Conservation (phyloP, 2,113 vertebrate species). For the Rhabdomys dilectus region DNA sequence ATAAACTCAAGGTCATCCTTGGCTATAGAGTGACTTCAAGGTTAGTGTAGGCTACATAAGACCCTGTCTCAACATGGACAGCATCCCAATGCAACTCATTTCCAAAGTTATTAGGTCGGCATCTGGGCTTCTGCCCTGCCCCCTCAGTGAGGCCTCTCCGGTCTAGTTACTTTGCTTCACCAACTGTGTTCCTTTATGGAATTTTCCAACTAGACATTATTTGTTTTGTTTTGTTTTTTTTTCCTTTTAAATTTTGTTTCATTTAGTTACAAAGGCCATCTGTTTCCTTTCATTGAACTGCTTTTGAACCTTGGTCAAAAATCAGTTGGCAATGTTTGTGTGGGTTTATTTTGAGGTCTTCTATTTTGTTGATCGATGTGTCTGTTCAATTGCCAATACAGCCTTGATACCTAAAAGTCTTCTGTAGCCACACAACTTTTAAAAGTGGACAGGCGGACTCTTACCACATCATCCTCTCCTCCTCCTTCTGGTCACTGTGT, state of each 20-base stretch:
- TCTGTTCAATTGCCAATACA: neutral
- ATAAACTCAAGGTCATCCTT: neutral
- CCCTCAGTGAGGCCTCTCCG: neutral
- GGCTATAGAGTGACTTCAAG: neutral
- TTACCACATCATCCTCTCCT: neutral
- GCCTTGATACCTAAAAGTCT: neutral
- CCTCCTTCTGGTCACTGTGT: neutral
- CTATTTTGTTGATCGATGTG: neutral
- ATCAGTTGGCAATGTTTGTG: neutral
- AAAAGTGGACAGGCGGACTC: neutral
- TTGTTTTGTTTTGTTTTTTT: neutral
- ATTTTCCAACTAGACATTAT: neutral
- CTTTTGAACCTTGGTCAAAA: slow-evolving; percentile 18
- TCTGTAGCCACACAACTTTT: neutral
- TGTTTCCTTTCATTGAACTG: neutral
- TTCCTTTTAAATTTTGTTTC: neutral
- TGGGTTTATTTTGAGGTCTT: neutral
- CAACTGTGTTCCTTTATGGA: neutral
- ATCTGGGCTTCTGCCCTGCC: fast-evolving
- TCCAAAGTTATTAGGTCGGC: neutral
- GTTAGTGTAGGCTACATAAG: neutral
- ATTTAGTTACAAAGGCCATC: neutral
- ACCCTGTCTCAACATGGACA: no score
- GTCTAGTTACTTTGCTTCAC: neutral
- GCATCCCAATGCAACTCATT: neutral